Evolutionary conservation across 2,113 vertebrate species (phyloP).

Genomic region (Alethe castanea): DNA sequence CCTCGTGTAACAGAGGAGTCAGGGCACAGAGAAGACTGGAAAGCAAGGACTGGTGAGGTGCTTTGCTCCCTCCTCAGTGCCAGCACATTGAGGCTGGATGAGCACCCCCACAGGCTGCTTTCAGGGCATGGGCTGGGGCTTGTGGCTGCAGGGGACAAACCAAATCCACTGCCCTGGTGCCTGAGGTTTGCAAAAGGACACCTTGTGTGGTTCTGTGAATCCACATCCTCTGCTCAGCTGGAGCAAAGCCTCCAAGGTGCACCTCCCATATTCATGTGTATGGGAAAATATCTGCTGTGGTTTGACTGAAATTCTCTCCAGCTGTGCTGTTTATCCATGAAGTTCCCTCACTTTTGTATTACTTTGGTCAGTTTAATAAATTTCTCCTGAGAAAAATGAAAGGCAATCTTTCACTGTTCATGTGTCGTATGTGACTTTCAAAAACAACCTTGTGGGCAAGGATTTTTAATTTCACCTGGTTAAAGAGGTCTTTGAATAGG

Average conservation of each 20-base stretch:
- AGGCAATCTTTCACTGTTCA: not conserved
- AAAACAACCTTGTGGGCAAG: not conserved
- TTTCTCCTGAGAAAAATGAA: not conserved
- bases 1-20: not conserved
- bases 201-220: not conserved
- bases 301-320: not conserved
- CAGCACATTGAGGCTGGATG: not conserved
- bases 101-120: not conserved
- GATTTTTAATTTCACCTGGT: not conserved
- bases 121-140: not conserved
- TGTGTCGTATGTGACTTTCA: not conserved
- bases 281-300: not conserved
- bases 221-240: not conserved
- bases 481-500: not conserved
- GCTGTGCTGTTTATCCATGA: not conserved
- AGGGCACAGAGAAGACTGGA: not conserved
- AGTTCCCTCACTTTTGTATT: not conserved
- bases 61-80: not conserved
- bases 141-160: not conserved
- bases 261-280: not conserved
- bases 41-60: not conserved
- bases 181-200: not conserved
- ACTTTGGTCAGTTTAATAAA: not conserved
- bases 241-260: not conserved
- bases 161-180: not conserved